Percentiles rank a stretch among this genome's conserved stretches.
Conservation (phyloP, 2,797 vertebrate genomes). For the Lophotriccus pileatus region DNA sequence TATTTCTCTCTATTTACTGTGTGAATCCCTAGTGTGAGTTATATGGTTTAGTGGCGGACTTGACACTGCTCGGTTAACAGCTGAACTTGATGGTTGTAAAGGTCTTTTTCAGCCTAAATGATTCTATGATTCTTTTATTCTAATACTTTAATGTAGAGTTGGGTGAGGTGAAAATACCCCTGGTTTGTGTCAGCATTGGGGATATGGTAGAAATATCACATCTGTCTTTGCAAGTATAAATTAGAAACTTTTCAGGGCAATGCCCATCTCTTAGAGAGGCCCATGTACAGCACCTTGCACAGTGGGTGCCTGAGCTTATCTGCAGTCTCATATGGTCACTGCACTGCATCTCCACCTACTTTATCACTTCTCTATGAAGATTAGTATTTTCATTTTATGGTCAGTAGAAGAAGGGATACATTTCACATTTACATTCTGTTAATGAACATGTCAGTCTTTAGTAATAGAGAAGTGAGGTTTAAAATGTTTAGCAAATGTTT, state of each 20-base stretch:
- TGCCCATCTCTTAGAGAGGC: not conserved
- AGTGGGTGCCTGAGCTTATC: not conserved
- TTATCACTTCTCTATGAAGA: not conserved
- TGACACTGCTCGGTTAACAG: not conserved
- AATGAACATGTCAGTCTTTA: not conserved
- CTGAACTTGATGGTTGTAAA: not conserved
- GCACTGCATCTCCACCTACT: not conserved
- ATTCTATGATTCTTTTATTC: not conserved
- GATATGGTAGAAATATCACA: not conserved
- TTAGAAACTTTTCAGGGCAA: not conserved
- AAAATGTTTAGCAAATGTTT: slow-evolving; percentile 16
- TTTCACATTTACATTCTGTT: not conserved
- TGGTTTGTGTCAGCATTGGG: not conserved
- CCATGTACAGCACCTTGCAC: not conserved
- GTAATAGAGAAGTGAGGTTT: not conserved
- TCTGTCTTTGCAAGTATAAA: not conserved
- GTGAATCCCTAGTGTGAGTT: not conserved
- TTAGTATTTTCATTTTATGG: not conserved
- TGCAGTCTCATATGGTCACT: not conserved
- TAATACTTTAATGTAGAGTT: not conserved
- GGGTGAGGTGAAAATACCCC: not conserved
- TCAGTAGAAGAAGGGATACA: not conserved
- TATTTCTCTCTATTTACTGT: not conserved
- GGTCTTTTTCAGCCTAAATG: not conserved
- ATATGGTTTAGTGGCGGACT: not conserved